phyloP scores from a whole-genome alignment of 2,888 invertebrate genomes.

The Lasioglossum calceatum region DNA sequence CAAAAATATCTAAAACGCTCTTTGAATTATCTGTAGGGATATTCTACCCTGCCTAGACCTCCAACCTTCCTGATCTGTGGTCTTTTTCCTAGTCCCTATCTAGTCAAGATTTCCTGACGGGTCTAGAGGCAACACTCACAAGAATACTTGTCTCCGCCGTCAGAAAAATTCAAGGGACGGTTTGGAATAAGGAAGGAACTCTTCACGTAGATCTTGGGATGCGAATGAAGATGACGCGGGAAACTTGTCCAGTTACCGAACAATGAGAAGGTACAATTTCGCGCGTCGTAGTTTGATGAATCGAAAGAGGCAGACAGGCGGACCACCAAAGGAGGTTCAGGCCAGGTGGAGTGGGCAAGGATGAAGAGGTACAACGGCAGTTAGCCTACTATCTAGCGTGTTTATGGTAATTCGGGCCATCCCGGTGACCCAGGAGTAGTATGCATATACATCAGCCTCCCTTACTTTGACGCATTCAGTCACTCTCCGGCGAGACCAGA shows the following conservation, averaged over 20 bases:
- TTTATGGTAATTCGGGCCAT: constrained; percentile 79
- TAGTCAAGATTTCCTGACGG: neutral
- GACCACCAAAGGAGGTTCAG: constrained; percentile 32
- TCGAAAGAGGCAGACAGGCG: neutral
- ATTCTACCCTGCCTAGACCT: no score
- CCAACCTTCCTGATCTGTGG: no score
- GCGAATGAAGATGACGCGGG: neutral
- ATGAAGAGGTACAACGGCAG: constrained; percentile 70
- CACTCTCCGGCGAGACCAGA: constrained; percentile 54
- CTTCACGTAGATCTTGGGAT: neutral
- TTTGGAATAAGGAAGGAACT: neutral
- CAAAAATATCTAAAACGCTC: neutral
- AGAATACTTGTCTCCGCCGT: neutral
- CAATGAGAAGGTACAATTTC: constrained; percentile 39
- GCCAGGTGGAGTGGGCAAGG: constrained; percentile 31
- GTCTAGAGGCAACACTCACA: neutral
- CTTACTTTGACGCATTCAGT: constrained; percentile 77
- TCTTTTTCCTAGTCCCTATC: no score
- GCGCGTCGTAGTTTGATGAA: constrained; percentile 2
- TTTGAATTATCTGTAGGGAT: no score
- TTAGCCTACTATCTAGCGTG: constrained; percentile 78
- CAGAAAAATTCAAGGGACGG: neutral
- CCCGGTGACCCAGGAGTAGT: constrained; percentile 75
- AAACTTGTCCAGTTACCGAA: constrained; percentile 21
- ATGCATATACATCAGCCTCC: constrained; percentile 79